These are phyloP conservation scores for Echinarachnius parma DNA, from an alignment of 53 echinoderm and acorn worm species.

Conservation along the genomic window DNA sequence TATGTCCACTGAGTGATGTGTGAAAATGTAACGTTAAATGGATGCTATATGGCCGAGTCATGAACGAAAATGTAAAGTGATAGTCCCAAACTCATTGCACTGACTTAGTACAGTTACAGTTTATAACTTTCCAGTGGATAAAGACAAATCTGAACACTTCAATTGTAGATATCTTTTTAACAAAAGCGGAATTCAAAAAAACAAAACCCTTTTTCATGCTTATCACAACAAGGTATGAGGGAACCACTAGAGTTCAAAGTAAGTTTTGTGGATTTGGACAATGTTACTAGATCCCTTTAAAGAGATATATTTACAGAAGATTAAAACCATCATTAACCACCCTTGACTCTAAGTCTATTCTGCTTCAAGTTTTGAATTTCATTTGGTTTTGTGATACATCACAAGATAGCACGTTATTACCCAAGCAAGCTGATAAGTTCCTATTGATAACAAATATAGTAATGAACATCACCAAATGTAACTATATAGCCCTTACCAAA, in stretches of 20 bases:
- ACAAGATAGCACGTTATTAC: too few relatives aligned
- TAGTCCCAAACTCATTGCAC: too few relatives aligned
- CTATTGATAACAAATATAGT: too few relatives aligned
- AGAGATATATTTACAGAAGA: neutral
- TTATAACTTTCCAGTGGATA: neutral
- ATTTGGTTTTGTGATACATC: too few relatives aligned
- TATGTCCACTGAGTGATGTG: too few relatives aligned
- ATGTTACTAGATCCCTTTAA: neutral
- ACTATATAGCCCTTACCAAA: too few relatives aligned
- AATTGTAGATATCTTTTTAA: neutral
- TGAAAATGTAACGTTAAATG: neutral
- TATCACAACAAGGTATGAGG: neutral
- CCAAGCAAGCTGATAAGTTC: too few relatives aligned
- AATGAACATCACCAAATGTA: too few relatives aligned
- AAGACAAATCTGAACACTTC: neutral
- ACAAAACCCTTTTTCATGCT: neutral
- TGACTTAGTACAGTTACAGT: neutral
- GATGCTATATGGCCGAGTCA: neutral
- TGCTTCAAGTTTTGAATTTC: too few relatives aligned
- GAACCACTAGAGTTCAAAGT: neutral
- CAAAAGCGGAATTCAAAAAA: neutral
- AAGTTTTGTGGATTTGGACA: neutral
- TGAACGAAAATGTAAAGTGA: neutral
- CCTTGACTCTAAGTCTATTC: too few relatives aligned
- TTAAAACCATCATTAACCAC: too few relatives aligned